Evolutionary conservation across 1,140 invertebrate genomes (phyloP), one percentile per base, ranked within the genome.

Genomic region (Helicoverpa zea): DNA sequence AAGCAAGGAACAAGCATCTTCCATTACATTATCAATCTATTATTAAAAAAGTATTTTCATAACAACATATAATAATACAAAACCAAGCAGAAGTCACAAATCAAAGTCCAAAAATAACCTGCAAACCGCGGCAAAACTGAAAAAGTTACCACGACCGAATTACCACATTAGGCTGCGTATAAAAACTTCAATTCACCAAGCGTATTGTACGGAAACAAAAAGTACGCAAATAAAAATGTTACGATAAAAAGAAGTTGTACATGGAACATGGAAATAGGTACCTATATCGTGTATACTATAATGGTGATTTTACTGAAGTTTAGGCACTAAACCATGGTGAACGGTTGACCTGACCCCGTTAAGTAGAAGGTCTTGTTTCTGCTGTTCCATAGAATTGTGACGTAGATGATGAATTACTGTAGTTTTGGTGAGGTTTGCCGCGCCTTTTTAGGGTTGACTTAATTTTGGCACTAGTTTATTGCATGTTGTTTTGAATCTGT

Each of bases 301-400:
- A 81, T 76, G 63, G 63, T 54, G 35, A 63, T 79, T 75, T 74
- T 66, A 72, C 58, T 52, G 47, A 80, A 83, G 77, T 61, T 83
- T 83, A 66, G 79, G 78, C 58, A 80, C 79, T 83, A 83, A 81
- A 80, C 35, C 29, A 78, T 72, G 74, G 83, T 58, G 77, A 70
- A 79, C 73, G 66, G 77, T 61, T 83, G 83, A 82, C 85, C 81
- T 86, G 85, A 84, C 85, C 85, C 47, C 61, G 43, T 77, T 77
- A 29, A 14, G 43, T 58, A 11, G n/a, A 61, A 30, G 75, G 47
- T 49, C 61, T 76, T 52, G 54, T 14, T 52, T 18, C 14, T 56
- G 61, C 61, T 43, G 4, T 64, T 77, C 61, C 64, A 76, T 76
- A 52, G 47, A 75, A 61, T 51, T 59, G 58, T 63, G 59, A 51